Evolutionary conservation across 2,888 invertebrate species (phyloP).

Genomic region (Hypselothyrea guttata): DNA sequence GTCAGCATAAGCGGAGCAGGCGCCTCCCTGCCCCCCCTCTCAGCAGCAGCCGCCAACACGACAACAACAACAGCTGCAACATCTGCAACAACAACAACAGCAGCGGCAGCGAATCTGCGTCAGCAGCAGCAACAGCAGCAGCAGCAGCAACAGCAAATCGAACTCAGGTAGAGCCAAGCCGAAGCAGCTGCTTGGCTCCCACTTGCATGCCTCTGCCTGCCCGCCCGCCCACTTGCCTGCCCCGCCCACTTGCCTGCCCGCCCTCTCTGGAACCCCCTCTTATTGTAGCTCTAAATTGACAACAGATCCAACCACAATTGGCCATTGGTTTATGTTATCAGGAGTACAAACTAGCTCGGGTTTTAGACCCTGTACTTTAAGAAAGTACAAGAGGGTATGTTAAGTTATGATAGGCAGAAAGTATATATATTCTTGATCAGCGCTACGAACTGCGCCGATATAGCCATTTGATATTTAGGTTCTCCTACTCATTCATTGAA

Average conservation of each 20-base stretch:
- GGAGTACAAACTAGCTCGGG: too few species aligned
- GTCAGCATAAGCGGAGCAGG: constrained; percentile 84
- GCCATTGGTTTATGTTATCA: not conserved
- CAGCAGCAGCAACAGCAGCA: constrained; percentile 61
- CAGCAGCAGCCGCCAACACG: too few species aligned
- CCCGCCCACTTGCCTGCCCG: constrained; percentile 43
- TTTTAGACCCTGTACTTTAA: too few species aligned
- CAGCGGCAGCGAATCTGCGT: constrained; percentile 47
- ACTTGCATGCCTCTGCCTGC: constrained; percentile 62
- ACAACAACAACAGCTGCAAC: constrained; percentile 45
- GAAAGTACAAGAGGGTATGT: too few species aligned
- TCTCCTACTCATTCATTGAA: too few species aligned
- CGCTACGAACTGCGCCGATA: too few species aligned
- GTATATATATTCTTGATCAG: too few species aligned
- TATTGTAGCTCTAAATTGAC: constrained; percentile 1
- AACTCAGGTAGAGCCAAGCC: constrained; percentile 80
- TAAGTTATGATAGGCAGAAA: too few species aligned
- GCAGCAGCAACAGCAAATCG: constrained; percentile 76
- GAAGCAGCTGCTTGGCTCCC: constrained; percentile 53
- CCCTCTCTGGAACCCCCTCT: not conserved
- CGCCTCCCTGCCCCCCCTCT: constrained; percentile 50
- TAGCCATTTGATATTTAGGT: too few species aligned
- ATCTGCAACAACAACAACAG: constrained; percentile 35
- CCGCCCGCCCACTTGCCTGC: constrained; percentile 61
- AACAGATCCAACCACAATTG: constrained; percentile 17